Evolutionary conservation across 1,140 invertebrate genomes (phyloP).

Genomic region (Drosophila arawakana): DNA sequence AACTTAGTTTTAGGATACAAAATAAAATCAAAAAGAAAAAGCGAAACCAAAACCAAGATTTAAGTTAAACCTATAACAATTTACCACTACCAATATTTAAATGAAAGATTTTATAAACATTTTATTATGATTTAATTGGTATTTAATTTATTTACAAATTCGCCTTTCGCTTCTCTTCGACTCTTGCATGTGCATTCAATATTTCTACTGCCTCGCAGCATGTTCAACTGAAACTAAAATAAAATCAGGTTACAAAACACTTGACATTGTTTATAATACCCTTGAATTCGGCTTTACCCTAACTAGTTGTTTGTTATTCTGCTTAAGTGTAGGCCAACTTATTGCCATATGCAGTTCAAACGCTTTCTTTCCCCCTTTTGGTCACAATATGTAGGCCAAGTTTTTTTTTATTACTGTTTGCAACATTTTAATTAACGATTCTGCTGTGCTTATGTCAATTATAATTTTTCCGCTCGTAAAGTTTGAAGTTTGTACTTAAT

Average conservation of each 20-base stretch:
- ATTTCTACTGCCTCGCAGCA: conserved; percentile 11
- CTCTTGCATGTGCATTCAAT: conserved; percentile 11
- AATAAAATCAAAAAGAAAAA: not conserved
- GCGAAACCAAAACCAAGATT: conserved; percentile 13
- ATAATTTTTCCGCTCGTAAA: conserved; percentile 11
- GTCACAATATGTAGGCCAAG: conserved; percentile 21
- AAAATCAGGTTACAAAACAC: conserved; percentile 4
- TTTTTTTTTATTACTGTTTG: not conserved
- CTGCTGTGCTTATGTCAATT: conserved; percentile 26
- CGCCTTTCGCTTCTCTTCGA: not conserved
- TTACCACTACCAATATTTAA: not conserved
- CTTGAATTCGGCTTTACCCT: not conserved
- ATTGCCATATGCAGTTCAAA: conserved; percentile 35
- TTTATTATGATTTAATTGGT: conserved; percentile 5
- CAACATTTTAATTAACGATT: conserved; percentile 29
- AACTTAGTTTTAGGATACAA: conserved; percentile 44
- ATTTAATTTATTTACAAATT: conserved; percentile 5
- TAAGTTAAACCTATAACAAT: conserved; percentile 23
- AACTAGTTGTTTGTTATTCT: not conserved
- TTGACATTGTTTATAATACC: not conserved
- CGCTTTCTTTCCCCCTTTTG: not conserved
- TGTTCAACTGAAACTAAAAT: not conserved
- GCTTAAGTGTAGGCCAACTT: conserved; percentile 8
- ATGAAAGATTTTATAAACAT: not conserved
- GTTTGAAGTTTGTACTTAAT: conserved; percentile 32